Conservation (phyloP, 1,140 invertebrate species). For the Trichonephila clavata region DNA sequence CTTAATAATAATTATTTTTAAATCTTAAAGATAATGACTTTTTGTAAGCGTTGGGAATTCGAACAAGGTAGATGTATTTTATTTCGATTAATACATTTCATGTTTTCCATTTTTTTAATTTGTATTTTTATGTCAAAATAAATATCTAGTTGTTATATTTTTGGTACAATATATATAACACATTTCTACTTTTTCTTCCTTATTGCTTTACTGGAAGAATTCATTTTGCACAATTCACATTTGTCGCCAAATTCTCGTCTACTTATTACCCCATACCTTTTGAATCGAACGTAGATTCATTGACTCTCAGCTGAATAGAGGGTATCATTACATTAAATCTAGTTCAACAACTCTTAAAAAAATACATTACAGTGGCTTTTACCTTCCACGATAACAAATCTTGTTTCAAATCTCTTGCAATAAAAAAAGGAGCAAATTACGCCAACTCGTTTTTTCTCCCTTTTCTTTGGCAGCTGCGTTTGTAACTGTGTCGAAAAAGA, state of each 20-base stretch:
- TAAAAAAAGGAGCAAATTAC: slow-evolving; percentile 37
- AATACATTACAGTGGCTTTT: slow-evolving; percentile 40
- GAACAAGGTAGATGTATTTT: too few species aligned
- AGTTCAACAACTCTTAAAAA: slow-evolving; percentile 42
- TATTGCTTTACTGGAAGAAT: neutral
- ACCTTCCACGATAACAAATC: slow-evolving; percentile 40
- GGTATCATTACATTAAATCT: slow-evolving; percentile 30
- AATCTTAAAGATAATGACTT: too few species aligned
- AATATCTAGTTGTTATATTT: too few species aligned
- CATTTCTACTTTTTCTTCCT: neutral
- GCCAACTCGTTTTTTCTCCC: neutral
- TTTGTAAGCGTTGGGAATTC: too few species aligned
- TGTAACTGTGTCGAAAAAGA: neutral
- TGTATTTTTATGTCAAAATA: too few species aligned
- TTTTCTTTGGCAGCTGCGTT: neutral
- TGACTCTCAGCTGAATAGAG: neutral
- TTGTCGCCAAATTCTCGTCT: neutral
- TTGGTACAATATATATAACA: neutral
- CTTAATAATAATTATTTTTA: too few species aligned
- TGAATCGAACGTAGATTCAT: neutral
- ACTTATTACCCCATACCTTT: neutral
- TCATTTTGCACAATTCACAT: neutral
- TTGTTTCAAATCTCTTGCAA: slow-evolving; percentile 11
- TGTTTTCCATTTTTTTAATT: too few species aligned
- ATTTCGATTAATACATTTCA: too few species aligned